phyloP scores from a whole-genome alignment of 1,140 invertebrate species.

The Diachasma alloeum region DNA sequence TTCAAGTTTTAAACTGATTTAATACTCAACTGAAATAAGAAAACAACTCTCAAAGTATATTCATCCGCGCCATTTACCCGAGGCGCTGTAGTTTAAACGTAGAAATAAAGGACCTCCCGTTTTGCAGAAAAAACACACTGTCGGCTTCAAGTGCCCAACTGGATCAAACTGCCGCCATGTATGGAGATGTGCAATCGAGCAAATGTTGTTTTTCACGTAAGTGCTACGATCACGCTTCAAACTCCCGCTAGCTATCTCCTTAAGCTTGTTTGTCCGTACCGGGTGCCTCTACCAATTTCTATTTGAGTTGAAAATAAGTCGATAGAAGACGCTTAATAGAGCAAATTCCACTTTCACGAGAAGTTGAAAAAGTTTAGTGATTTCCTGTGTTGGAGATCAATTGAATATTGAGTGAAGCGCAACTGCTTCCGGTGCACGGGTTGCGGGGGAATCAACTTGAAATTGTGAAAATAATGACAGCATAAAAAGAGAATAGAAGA shows the following conservation, averaged over 20 bases:
- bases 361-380: no score
- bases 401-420: neutral
- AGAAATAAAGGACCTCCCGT: constrained; percentile 26
- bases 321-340: neutral
- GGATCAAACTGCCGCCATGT: constrained; percentile 90
- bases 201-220: constrained; percentile 98
- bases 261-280: neutral
- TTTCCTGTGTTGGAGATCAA: neutral
- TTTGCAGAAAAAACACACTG: constrained; percentile 93
- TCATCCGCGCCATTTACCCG: no score
- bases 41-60: no score
- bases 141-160: constrained; percentile 94
- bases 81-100: neutral
- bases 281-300: neutral
- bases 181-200: constrained; percentile 96
- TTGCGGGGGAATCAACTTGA: no score
- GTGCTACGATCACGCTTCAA: constrained; percentile 55
- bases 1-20: no score
- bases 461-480: no score
- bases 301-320: neutral
- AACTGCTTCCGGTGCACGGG: no score
- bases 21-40: no score
- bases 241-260: neutral
- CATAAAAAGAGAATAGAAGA: no score
- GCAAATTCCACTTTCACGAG: neutral